phyloP scores from a whole-genome alignment of 1,140 invertebrate genomes.

The Nasonia vitripennis region DNA sequence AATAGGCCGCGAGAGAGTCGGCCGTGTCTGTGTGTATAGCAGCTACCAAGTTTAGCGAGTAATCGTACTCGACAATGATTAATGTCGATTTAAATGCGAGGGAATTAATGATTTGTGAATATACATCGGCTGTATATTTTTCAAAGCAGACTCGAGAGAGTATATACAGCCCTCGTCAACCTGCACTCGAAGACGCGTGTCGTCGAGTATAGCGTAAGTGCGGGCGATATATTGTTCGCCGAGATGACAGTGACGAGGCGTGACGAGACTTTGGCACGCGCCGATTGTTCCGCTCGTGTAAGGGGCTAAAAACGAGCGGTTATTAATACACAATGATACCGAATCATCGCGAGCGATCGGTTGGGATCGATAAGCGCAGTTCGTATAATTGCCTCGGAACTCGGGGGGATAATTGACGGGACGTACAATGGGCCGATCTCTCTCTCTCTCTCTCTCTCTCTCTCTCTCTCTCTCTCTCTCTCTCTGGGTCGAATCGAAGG shows the following conservation, averaged over 20 bases:
- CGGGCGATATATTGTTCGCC: constrained; percentile 48
- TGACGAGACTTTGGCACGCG: constrained; percentile 63
- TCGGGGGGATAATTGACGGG: background rate
- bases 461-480: no score
- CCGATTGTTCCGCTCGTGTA: background rate
- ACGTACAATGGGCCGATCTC: background rate
- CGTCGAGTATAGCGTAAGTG: constrained; percentile 35
- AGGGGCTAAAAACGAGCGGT: background rate
- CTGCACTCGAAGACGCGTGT: background rate
- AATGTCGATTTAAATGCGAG: constrained; percentile 24
- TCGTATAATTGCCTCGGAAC: background rate
- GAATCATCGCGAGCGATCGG: constrained; percentile 28
- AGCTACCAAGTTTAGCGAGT: constrained; percentile 14
- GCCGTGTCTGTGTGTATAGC: no score
- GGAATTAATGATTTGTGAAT: constrained; percentile 27
- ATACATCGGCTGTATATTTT: background rate
- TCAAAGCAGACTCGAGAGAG: background rate
- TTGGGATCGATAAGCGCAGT: background rate
- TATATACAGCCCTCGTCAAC: background rate
- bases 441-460: no score
- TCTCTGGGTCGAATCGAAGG: background rate
- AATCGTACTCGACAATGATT: constrained; percentile 45
- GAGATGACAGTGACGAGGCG: constrained; percentile 61
- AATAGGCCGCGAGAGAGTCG: background rate
- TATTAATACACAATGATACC: background rate